Evolutionary conservation across 2,888 invertebrate species (phyloP).

Genomic region (Patella depressa): DNA sequence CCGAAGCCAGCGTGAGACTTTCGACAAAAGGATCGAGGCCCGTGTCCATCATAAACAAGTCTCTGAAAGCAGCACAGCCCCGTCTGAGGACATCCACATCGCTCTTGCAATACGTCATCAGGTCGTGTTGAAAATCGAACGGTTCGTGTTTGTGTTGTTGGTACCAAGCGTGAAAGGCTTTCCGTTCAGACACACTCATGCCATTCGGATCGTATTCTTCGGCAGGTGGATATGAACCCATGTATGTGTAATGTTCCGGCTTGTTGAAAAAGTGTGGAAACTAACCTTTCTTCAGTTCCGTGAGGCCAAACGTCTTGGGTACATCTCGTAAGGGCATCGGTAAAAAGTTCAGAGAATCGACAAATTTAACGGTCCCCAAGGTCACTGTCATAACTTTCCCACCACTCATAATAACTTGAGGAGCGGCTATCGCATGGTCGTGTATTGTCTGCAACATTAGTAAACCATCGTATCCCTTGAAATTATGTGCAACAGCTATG

Average conservation of each 20-base stretch:
- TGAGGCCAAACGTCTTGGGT: not conserved
- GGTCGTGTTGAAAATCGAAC: no score
- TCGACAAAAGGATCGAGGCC: not conserved
- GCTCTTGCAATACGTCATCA: no score
- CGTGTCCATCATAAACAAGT: not conserved
- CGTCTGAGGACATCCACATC: no score
- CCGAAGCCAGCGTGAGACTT: not conserved
- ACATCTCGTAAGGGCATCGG: not conserved
- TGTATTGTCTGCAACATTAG: not conserved
- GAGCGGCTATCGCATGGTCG: not conserved
- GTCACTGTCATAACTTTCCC: not conserved
- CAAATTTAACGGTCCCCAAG: not conserved
- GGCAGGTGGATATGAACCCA: not conserved
- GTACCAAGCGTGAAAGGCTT: no score
- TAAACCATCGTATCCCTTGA: not conserved
- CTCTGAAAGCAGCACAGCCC: no score
- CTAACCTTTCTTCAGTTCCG: slow-evolving; percentile 3
- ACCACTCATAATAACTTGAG: not conserved
- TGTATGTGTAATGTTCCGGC: not conserved
- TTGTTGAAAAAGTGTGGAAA: slow-evolving; percentile 1
- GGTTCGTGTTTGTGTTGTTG: no score
- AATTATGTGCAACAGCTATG: not conserved
- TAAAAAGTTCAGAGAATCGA: not conserved
- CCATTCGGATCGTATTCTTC: no score
- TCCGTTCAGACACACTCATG: no score